A percentile compares a stretch with the other conserved stretches of the same genome.
These are phyloP conservation scores for Limenitis camilla DNA, from an alignment of 2,888 invertebrate species.

Conservation along the genomic window DNA sequence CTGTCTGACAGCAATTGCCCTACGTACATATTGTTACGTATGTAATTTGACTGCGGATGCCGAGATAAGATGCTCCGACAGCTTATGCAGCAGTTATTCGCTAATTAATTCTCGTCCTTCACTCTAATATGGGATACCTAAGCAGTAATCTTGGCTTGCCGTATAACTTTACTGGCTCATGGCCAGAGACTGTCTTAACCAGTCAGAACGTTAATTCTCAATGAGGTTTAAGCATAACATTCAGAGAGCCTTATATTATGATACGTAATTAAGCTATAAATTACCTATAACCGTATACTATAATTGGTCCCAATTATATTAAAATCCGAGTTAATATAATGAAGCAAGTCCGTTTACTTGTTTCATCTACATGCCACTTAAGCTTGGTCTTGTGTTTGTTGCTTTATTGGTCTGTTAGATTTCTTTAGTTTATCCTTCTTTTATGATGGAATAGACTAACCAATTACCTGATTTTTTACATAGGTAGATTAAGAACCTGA, in stretches of 20 bases:
- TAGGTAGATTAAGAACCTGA: too few relatives aligned
- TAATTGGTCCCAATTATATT: too few relatives aligned
- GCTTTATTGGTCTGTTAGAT: too few relatives aligned
- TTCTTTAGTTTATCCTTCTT: too few relatives aligned
- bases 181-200: constrained; percentile 15
- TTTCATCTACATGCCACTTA: too few relatives aligned
- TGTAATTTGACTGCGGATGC: constrained; percentile 15
- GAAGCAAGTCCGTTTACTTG: too few relatives aligned
- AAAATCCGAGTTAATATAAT: too few relatives aligned
- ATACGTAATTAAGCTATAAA: background rate
- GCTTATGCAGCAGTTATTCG: constrained; percentile 23
- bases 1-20: constrained; percentile 2
- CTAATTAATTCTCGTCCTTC: constrained; percentile 22
- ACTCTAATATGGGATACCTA: constrained; percentile 20
- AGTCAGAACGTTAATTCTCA: constrained; percentile 16
- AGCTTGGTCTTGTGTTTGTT: too few relatives aligned
- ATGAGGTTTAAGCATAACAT: constrained; percentile 9
- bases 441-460: too few relatives aligned
- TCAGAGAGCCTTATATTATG: background rate
- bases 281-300: too few relatives aligned
- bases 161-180: constrained; percentile 19
- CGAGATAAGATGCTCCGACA: constrained; percentile 18
- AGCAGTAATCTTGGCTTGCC: constrained; percentile 21
- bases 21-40: constrained; percentile 12
- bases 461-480: too few relatives aligned